Evolutionary conservation across 2,888 invertebrate genomes (phyloP).

Genomic region (Apamea anceps): DNA sequence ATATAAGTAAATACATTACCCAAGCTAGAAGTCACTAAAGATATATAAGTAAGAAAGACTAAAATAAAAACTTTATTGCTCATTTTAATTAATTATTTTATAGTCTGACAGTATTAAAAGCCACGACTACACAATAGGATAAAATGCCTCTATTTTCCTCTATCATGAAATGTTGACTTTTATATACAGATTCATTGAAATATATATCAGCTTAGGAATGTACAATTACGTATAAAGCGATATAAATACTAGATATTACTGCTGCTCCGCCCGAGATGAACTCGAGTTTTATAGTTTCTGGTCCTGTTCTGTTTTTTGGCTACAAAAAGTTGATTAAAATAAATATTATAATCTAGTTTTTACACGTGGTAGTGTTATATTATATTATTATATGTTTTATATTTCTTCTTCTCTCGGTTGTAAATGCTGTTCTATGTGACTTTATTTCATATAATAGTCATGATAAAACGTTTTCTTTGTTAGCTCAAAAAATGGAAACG

Average conservation of each 20-base stretch:
- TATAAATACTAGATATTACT: constrained; percentile 2
- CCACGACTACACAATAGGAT: constrained; percentile 48
- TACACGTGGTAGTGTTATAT: no score
- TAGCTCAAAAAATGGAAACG: not conserved
- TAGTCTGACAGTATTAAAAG: not conserved
- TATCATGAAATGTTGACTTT: constrained; percentile 15
- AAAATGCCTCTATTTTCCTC: constrained; percentile 6
- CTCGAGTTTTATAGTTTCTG: not conserved
- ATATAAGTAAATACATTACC: constrained; percentile 39
- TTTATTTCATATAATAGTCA: not conserved
- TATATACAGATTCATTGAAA: constrained; percentile 41
- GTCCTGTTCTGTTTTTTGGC: constrained; percentile 7
- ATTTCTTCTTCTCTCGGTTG: not conserved
- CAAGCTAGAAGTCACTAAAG: constrained; percentile 25
- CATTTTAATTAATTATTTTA: constrained; percentile 35
- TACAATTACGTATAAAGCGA: not conserved
- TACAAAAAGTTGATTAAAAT: constrained; percentile 7
- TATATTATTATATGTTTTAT: not conserved
- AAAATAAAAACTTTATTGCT: constrained; percentile 18
- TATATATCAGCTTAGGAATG: not conserved
- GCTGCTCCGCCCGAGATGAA: not conserved
- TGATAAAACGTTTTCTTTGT: not conserved
- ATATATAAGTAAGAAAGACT: constrained; percentile 39
- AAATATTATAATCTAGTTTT: constrained; percentile 4
- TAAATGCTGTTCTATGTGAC: not conserved